Base-by-base conservation (phyloP, 2,888 invertebrate genomes). In the Folsomia manolachei region DNA sequence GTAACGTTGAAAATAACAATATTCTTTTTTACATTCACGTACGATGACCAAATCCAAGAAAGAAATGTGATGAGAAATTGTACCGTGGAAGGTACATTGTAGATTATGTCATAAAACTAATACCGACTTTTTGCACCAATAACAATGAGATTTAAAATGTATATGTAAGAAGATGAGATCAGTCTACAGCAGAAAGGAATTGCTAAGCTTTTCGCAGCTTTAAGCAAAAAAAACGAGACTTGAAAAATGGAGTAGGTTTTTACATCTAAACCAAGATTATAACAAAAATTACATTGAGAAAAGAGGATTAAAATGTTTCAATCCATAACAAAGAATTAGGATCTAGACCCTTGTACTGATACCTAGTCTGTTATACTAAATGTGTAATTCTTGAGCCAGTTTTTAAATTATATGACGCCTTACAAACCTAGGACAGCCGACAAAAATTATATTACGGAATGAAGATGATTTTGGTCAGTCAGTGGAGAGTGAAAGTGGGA, bases 401-500 rank as follows among this genome's bases (percentile, higher is more conserved):
- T n/a, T n/a, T n/a, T n/a, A n/a, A n/a, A n/a, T n/a, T n/a, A n/a
- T n/a, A n/a, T n/a, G n/a, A n/a, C n/a, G n/a, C n/a, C n/a, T n/a
- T n/a, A n/a, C n/a, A n/a, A n/a, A n/a, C n/a, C n/a, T n/a, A n/a
- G n/a, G n/a, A n/a, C n/a, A n/a, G n/a, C n/a, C n/a, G n/a, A n/a
- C n/a, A n/a, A n/a, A n/a, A n/a, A n/a, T n/a, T n/a, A n/a, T n/a
- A n/a, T n/a, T n/a, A n/a, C n/a, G n/a, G n/a, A n/a, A n/a, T 62
- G 19, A 21, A 27, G 27, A 64, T 19, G 52, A 52, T 19, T 7
- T 7, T 19, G 56, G 18, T n/a, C 4, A 24, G 52, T 66, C 65
- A 66, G 51, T 52, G 52, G 65, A 66, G 65, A 52, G 65, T 66
- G 65, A 66, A 66, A 66, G 65, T 66, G 65, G 52, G 65, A 66